Evolutionary conservation across 2,888 invertebrate species (phyloP), one percentile per base, ranked within the genome.

Genomic region (Amiota communis): DNA sequence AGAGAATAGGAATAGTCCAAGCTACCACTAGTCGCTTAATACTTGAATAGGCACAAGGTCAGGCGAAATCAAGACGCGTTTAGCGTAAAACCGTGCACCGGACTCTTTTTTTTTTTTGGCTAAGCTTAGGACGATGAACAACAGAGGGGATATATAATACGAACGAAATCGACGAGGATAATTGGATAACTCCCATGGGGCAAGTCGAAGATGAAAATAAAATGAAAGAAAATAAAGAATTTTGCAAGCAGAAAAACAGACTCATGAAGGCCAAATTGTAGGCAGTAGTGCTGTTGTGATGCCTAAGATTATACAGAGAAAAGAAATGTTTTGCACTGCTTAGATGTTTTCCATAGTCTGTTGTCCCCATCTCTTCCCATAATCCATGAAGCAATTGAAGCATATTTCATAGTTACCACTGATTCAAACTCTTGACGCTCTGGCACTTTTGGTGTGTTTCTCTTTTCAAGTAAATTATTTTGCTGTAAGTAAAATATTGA

Each of bases 11-110:
- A 36, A 6, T 36, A 36, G 36, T 36, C 36, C 36, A 36, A 36
- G n/a, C n/a, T n/a, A 36, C 36, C 36, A 36, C 36, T 36, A 36
- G 80, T 80, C 82, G 85, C 83, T 82, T 85, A 79, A 80, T 79
- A 78, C 80, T 83, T 74, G 80, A 85, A 82, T 85, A 76, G 76
- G 78, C 80, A 83, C 82, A 82, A 82, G 82, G 82, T 82, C 82
- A 83, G 75, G 70, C 75, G 36, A 76, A 81, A 82, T 81, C 81
- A 81, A 82, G 78, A 75, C 76, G 75, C 78, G 75, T 53, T 53
- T 53, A n/a, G 63, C 13, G 46, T 46, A 63, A 63, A 46, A 15
- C 11, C 13, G 13, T 10, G 46, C 13, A 63, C 12, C 8, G n/a
- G 63, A n/a, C 36, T 36, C 36, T 36, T 36, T 36, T 36, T 36